Base-by-base conservation (phyloP, 2,888 invertebrate genomes). In the Anagyrus pseudococci region DNA sequence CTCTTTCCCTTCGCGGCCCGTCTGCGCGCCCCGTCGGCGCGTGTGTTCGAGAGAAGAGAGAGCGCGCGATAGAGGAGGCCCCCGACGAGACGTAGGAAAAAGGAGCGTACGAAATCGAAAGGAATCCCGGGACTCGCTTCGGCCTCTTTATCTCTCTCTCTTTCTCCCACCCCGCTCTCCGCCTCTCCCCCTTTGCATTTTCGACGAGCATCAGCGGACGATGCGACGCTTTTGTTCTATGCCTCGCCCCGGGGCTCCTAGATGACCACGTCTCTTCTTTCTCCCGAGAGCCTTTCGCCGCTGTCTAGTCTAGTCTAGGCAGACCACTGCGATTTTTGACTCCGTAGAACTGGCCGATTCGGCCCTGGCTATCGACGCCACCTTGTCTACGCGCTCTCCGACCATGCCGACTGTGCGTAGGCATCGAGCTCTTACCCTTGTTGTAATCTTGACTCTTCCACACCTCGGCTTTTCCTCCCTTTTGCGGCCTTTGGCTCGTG, bases 91-190 rank as follows among this genome's bases (percentile, higher is more conserved):
- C 23, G 17, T 33, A 44, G 17, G 41, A 15, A 43, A 49, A 26
- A 26, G 44, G 50, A 63, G 58, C 54, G 58, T 50, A 55, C 33
- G 63, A 63, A 62, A 62, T 62, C 62, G 62, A 62, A 63, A 58
- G 58, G 63, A 63, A 63, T 64, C 59, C 56, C 47, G 46, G 48
- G 25, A 40, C 33, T 26, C 41, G 40, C 29, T 46, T 46, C 37
- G 53, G 15, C 26, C 25, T 48, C 47, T 47, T 40, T 40, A 17
- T 29, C 25, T 55, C 55, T 25, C 46, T 50, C 23, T 52, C 53
- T 37, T 47, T 40, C 48, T 60, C 8, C 26, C 44, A 8, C 20
- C 22, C 20, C 20, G 10, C 23, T 23, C 46, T 20, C 20, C 22
- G 46, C n/a, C n/a, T n/a, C n/a, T n/a, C n/a, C n/a, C n/a, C n/a